Base-by-base conservation (phyloP, 2,113 vertebrate species). In the Psettodes erumei region DNA sequence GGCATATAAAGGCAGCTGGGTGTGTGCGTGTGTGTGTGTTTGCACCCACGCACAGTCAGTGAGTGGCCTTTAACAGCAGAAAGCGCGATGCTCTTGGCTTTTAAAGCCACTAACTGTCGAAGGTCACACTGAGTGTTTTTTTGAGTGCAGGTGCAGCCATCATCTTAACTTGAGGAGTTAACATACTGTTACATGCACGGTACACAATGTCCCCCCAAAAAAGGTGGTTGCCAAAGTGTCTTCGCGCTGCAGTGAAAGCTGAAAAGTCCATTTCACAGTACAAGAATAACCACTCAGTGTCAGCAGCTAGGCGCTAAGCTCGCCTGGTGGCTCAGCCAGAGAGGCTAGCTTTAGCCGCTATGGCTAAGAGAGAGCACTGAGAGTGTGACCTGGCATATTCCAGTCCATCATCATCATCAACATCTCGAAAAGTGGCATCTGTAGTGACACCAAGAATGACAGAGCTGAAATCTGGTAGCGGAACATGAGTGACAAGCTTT, bases 91-190 rank as follows among this genome's bases (percentile, higher is more conserved):
- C 65, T 71, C 56, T 60, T 5, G 4, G 73, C 83, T 83, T 83
- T 82, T 64, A 80, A 79, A 86, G 82, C 81, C 83, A 85, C 88
- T 90, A 83, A 63, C 37, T 32, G 32, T n/a, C 48, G n/a, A 61
- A 91, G 83, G 88, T 87, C 76, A 81, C 33, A 35, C 12, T 37
- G 42, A 48, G 40, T 32, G 28, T 18, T 45, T 40, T 47, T 68
- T 51, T 43, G 65, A 75, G 76, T 32, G 50, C 56, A 67, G 64
- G 51, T 69, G 56, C 50, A 71, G 56, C 12, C 69, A 21, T 66
- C 54, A 3, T 62, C 38, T 67, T 23, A 21, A 42, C 25, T 77
- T 18, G 16, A 0, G 18, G 5, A 55, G 21, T 72, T 70, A 66
- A 69, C n/a, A n/a, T 54, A 30, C 0, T 38, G 6, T 61, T 21